Evolutionary conservation across 2,888 invertebrate species (phyloP).

Genomic region (Drosophila paramelanica): DNA sequence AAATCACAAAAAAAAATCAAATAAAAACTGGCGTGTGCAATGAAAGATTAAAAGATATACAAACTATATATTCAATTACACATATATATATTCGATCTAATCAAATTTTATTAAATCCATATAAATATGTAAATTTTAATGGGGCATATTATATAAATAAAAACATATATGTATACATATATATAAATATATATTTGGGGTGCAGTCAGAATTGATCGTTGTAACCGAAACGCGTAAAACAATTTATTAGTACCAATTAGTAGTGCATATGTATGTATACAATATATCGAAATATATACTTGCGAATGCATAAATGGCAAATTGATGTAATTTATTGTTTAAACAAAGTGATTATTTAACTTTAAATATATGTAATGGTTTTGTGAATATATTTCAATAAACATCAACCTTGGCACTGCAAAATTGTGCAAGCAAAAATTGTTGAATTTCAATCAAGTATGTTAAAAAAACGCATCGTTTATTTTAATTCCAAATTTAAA

Average conservation of each 20-base stretch:
- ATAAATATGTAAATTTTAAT: conserved; percentile 59
- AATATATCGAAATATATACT: conserved; percentile 4
- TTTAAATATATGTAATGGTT: conserved; percentile 60
- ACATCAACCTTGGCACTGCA: conserved; percentile 52
- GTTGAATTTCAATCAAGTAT: neutral
- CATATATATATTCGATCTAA: conserved; percentile 61
- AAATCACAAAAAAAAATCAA: conserved; percentile 19
- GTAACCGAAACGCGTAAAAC: conserved; percentile 40
- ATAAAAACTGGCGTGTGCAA: conserved; percentile 55
- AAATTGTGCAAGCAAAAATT: conserved; percentile 51
- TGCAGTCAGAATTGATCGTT: conserved; percentile 49
- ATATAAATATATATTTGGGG: conserved; percentile 36
- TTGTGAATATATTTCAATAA: conserved; percentile 72
- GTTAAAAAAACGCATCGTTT: conserved; percentile 23
- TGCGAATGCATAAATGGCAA: conserved; percentile 11
- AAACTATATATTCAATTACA: conserved; percentile 49
- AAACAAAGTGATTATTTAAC: conserved; percentile 68
- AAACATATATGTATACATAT: conserved; percentile 32
- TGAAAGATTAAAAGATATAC: conserved; percentile 46
- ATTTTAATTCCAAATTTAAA: conserved; percentile 25
- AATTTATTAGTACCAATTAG: conserved; percentile 22
- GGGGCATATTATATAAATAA: conserved; percentile 53
- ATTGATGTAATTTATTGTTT: conserved; percentile 56
- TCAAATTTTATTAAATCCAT: conserved; percentile 53
- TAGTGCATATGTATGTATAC: conserved; percentile 3